Evolutionary conservation across 2,113 vertebrate species (phyloP).

Genomic region (Chloropsis cyanopogon): DNA sequence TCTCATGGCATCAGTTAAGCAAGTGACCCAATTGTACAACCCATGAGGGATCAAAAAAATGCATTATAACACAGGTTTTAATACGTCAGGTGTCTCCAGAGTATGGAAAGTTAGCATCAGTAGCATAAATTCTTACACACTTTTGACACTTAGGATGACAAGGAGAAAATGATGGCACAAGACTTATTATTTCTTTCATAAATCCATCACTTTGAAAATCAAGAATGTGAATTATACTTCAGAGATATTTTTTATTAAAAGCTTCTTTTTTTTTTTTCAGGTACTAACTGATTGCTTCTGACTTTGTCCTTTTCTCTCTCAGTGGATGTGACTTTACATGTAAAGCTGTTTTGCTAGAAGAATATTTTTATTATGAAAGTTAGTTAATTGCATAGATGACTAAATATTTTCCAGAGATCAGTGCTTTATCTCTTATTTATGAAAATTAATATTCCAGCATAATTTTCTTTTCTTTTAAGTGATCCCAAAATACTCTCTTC

Average conservation of each 20-base stretch:
- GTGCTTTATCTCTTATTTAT: not conserved
- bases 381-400: not conserved
- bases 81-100: not conserved
- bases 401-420: not conserved
- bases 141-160: not conserved
- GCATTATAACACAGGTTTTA: not conserved
- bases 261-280: not conserved
- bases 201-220: not conserved
- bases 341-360: not conserved
- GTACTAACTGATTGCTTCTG: not conserved
- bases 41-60: not conserved
- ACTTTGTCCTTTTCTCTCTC: not conserved
- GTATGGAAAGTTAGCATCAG: not conserved
- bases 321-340: not conserved
- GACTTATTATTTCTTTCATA: not conserved
- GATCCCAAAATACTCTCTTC: not conserved
- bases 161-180: not conserved
- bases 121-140: not conserved
- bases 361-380: not conserved
- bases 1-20: not conserved
- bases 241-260: not conserved
- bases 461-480: not conserved
- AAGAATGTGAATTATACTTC: not conserved
- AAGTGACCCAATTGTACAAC: not conserved
- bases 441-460: not conserved